A percentile compares a stretch with the other conserved stretches of the same genome.
phyloP scores from a whole-genome alignment of 1,140 invertebrate species.

The Listronotus bonariensis region DNA sequence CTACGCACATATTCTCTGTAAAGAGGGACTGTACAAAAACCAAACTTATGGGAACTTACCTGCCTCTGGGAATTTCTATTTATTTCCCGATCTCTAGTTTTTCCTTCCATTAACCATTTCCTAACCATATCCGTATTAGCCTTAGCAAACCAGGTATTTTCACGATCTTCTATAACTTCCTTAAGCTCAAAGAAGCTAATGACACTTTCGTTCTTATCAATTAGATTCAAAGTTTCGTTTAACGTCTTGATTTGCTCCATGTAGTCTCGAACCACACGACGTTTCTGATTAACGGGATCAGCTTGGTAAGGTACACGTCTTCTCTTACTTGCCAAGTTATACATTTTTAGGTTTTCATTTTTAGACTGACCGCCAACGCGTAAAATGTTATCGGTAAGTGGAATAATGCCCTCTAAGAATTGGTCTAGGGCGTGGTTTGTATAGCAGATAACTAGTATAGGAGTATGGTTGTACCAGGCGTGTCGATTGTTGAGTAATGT shows the following conservation, averaged over 20 bases:
- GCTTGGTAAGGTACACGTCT: background rate
- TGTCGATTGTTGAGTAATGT: conserved; percentile 62
- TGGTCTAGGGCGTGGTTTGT: conserved; percentile 90
- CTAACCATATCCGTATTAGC: conserved; percentile 33
- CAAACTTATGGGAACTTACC: background rate
- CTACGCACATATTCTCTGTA: no score
- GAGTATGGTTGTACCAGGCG: conserved; percentile 48
- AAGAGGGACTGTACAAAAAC: background rate
- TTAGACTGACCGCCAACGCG: conserved; percentile 76
- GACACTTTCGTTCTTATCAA: conserved; percentile 26
- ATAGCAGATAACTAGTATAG: conserved; percentile 80
- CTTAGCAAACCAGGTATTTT: conserved; percentile 41
- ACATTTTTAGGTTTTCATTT: conserved; percentile 60
- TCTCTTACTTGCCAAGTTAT: conserved; percentile 53
- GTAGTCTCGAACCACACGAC: background rate
- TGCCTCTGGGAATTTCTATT: background rate
- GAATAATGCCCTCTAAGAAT: conserved; percentile 76
- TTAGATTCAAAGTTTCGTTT: conserved; percentile 22
- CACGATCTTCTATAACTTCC: conserved; percentile 31
- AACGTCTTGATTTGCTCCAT: conserved; percentile 31
- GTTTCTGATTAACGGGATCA: conserved; percentile 11
- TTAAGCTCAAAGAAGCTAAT: conserved; percentile 36
- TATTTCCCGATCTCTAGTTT: background rate
- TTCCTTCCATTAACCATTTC: conserved; percentile 42
- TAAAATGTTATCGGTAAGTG: conserved; percentile 63